Base-by-base conservation (phyloP, 2,113 vertebrate species). In the Centropristis striata region DNA sequence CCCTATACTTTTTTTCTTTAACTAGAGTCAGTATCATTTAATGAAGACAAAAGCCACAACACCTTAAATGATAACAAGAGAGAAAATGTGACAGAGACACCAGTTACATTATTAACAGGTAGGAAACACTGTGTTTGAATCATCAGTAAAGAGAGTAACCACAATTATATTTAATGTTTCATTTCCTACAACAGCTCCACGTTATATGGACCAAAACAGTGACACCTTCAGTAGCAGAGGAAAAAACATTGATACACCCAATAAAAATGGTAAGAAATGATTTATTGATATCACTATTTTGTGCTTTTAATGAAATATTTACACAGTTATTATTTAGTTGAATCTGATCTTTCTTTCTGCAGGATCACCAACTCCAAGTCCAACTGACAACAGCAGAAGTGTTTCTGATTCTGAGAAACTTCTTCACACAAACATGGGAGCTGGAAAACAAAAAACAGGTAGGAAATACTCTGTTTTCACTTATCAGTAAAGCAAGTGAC, bases 61-160 rank as follows among this genome's bases (percentile, higher is more conserved):
- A 37, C 12, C 27, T 5, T 36, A 4, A 76, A 60, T n/a, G 44
- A 78, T 20, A 55, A 27, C 28, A 64, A 66, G 10, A 49, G 21
- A 20, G 65, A 59, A 4, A 80, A 44, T 51, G 46, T 74, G 64
- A 83, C 77, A 46, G 44, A 65, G 39, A 25, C 54, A n/a, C 60
- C 70, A 49, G 2, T 41, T 7, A 7, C 20, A n/a, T 9, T 27
- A 50, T 42, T 59, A 55, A n/a, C 71, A 72, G 81, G 83, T 84
- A 57, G 25, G 42, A 79, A 10, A 39, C 5, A 68, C 15, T 66
- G 6, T 64, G 18, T 44, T 47, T 60, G 1, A 46, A 55, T 10
- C 67, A 42, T n/a, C 9, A 21, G 21, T 42, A 15, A 32, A 39
- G 37, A 2, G 10, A 39, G 37, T 39, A 8, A 39, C 7, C 8